phyloP scores from a whole-genome alignment of 2,113 vertebrate genomes.

The Mustela lutreola region DNA sequence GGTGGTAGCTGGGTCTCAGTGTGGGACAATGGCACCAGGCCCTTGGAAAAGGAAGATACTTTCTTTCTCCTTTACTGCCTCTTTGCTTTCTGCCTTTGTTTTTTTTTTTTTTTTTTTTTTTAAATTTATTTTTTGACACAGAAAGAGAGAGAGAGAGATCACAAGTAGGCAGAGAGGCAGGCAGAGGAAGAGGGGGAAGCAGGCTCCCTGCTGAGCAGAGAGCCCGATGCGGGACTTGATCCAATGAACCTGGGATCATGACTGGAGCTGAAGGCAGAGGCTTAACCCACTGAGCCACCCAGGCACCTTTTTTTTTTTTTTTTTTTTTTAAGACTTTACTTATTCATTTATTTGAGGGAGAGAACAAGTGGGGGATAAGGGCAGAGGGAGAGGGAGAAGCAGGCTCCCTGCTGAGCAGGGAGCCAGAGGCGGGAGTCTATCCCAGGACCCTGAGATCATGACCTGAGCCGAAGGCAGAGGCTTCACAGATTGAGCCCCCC shows the following conservation, averaged over 20 bases:
- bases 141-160: no score
- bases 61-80: neutral
- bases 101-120: no score
- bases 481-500: neutral
- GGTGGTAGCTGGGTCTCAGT: no score
- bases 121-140: no score
- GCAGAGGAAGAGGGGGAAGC: no score
- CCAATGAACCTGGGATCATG: no score
- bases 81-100: neutral
- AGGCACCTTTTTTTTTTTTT: no score
- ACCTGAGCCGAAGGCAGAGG: neutral
- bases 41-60: neutral
- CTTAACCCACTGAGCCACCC: no score
- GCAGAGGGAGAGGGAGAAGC: neutral
- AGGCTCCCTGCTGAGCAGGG: neutral
- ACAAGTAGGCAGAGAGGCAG: no score
- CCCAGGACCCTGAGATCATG: neutral
- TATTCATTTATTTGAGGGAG: neutral
- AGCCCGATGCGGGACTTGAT: no score
- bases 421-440: rapidly evolving
- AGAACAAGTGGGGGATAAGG: neutral
- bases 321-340: neutral
- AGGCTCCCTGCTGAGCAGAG: no score
- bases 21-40: neutral
- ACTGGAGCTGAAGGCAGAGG: no score